phyloP scores from a whole-genome alignment of 2,888 invertebrate genomes.

The Calephelis perditalis region DNA sequence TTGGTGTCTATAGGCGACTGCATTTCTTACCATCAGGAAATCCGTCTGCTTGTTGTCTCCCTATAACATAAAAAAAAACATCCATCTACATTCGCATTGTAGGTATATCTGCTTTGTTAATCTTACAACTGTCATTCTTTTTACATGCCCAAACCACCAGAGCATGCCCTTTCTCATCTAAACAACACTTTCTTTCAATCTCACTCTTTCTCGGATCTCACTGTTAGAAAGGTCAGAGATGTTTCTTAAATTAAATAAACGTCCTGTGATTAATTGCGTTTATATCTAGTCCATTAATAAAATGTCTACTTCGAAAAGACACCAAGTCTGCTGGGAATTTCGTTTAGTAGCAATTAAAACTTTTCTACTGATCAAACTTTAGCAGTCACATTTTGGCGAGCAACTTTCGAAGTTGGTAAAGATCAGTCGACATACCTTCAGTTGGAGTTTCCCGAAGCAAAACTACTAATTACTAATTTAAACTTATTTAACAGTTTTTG shows the following conservation, averaged over 20 bases:
- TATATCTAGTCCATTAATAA: conserved; percentile 46
- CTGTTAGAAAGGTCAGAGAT: conserved; percentile 1
- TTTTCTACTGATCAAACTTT: conserved; percentile 68
- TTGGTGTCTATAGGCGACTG: too few species aligned
- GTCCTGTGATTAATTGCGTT: conserved; percentile 20
- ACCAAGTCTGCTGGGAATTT: conserved; percentile 49
- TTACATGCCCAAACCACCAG: too few species aligned
- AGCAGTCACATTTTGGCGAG: conserved; percentile 56
- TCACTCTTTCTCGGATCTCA: too few species aligned
- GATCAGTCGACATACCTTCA: conserved; percentile 11
- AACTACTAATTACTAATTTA: conserved; percentile 10
- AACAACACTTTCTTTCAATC: too few species aligned
- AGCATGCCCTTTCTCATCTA: too few species aligned
- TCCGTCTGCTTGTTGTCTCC: too few species aligned
- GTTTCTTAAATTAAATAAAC: conserved; percentile 1
- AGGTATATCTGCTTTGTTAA: too few species aligned
- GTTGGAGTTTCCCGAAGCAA: conserved; percentile 32
- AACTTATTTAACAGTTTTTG: not conserved
- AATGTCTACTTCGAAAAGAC: conserved; percentile 46
- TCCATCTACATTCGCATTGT: too few species aligned
- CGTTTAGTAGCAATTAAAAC: conserved; percentile 72
- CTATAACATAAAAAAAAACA: too few species aligned
- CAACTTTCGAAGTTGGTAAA: conserved; percentile 24
- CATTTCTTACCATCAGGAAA: too few species aligned
- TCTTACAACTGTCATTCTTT: too few species aligned